Base-by-base conservation (phyloP, 2,113 vertebrate species). In the Setophaga kirtlandii region DNA sequence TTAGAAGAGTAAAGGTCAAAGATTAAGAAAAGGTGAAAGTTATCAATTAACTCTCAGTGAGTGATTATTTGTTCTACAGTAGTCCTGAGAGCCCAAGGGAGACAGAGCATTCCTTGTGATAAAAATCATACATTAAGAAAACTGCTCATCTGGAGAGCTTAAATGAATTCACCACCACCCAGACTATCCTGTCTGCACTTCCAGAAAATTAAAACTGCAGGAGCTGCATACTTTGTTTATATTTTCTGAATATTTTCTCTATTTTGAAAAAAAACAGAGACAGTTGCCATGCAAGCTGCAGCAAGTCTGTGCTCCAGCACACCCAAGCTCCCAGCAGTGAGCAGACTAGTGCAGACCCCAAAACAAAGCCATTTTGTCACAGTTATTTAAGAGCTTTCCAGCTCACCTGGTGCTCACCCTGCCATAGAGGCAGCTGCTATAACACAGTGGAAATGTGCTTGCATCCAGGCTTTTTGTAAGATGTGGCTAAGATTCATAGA, bases 1-100 rank as follows among this genome's bases (percentile, higher is more conserved):
- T 55, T 39, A 75, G 52, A 67, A 70, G 50, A 86, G 23, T 69
- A 89, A 83, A 94, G 62, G 70, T 30, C 75, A 92, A 75, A 88
- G 83, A 83, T 63, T 83, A 77, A 47, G 64, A 71, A 86, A 92
- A 93, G 18, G 49, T 90, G 39, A 86, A 70, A 93, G 60, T 71
- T 89, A 86, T 65, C 86, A 92, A 65, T 80, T 86, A 96, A 77
- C 76, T 86, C 63, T 74, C 67, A 52, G 58, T 55, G 21, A 88
- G 53, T 69, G 68, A 88, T 49, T 87, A 78, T 87, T 91, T 87
- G 39, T 68, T 42, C 52, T 69, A 46, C 79, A 70, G 62, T 64
- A 85, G 65, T 37, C 24, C 62, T 62, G 27, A 71, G 53, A 90
- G 67, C 46, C 63, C 59, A 76, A 25, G 7, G 30, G 33, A 89